Evolutionary conservation across 2,113 vertebrate genomes (phyloP).

Genomic region (Hypanus sabinus): DNA sequence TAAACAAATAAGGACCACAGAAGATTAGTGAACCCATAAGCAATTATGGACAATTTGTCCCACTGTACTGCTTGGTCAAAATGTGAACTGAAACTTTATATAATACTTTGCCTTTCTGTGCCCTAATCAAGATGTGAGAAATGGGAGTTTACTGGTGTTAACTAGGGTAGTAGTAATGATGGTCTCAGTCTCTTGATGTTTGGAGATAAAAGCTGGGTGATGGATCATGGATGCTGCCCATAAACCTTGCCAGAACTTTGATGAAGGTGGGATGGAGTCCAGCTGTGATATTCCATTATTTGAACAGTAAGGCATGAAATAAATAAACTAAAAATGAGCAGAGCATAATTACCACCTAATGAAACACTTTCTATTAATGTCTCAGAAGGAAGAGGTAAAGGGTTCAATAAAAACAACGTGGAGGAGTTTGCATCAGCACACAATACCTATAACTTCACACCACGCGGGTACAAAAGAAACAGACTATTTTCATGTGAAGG

Average conservation of each 20-base stretch:
- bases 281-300: background rate
- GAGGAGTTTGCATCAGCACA: background rate
- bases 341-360: background rate
- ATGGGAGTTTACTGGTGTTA: background rate
- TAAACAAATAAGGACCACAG: background rate
- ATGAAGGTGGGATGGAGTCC: background rate
- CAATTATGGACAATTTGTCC: background rate
- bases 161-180: background rate
- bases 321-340: background rate
- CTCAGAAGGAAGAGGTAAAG: background rate
- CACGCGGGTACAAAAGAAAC: background rate
- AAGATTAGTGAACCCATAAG: background rate
- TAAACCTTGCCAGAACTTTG: background rate
- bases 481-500: background rate
- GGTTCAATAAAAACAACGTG: background rate
- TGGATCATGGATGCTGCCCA: background rate
- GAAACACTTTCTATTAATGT: background rate
- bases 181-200: background rate
- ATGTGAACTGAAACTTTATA: background rate
- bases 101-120: background rate
- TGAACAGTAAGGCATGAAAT: background rate
- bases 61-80: background rate
- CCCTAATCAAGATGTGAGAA: background rate
- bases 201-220: background rate
- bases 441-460: background rate